Conservation (phyloP, 2,113 vertebrate species). For the Hemiscyllium ocellatum region DNA sequence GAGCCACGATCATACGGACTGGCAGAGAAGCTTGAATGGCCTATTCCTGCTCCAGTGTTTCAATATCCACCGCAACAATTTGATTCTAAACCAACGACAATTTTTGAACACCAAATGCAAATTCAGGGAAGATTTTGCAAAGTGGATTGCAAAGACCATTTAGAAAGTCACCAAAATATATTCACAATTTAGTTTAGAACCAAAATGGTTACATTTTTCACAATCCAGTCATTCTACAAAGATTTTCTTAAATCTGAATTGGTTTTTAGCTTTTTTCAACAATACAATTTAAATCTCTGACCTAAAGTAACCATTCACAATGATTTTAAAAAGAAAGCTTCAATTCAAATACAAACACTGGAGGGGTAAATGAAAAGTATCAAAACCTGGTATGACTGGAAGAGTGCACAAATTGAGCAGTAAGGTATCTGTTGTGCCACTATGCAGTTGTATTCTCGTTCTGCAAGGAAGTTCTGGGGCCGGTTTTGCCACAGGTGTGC, state of each 20-base stretch:
- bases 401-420: slow-evolving; percentile 88
- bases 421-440: slow-evolving; percentile 78
- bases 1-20: no score
- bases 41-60: not conserved
- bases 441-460: slow-evolving; percentile 76
- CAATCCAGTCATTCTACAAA: not conserved
- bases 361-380: not conserved
- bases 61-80: not conserved
- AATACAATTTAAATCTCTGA: not conserved
- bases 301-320: no score
- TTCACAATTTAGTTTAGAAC: not conserved
- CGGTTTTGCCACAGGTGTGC: slow-evolving; percentile 82
- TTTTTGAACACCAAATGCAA: not conserved
- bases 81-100: not conserved
- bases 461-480: slow-evolving; percentile 72
- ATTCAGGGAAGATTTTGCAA: not conserved
- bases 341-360: not conserved
- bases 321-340: not conserved
- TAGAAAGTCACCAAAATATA: not conserved
- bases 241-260: not conserved
- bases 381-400: slow-evolving; percentile 67
- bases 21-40: no score
- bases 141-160: not conserved
- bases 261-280: not conserved
- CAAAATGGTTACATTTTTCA: not conserved